A percentile compares a stretch with the other conserved stretches of the same genome.
These are phyloP conservation scores for Pherbina coryleti DNA, from an alignment of 2,888 invertebrate species.

Conservation along the genomic window DNA sequence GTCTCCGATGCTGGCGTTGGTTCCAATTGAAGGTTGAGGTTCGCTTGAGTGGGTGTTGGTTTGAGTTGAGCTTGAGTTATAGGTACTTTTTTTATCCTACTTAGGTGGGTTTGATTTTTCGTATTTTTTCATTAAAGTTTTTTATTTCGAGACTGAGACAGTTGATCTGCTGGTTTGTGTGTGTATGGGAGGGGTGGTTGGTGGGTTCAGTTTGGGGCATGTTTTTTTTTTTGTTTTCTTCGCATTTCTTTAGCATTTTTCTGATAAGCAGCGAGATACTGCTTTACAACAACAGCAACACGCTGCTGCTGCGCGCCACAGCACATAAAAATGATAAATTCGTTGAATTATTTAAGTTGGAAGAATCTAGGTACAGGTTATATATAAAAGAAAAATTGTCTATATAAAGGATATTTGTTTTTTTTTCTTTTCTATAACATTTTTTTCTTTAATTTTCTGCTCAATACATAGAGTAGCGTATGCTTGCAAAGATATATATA, in stretches of 20 bases:
- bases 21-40: conserved; percentile 36
- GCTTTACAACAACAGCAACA: not conserved
- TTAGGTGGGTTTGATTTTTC: conserved; percentile 9
- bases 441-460: no score
- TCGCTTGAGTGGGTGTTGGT: conserved; percentile 26
- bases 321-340: conserved; percentile 38
- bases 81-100: not conserved
- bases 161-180: not conserved
- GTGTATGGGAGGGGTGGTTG: not conserved
- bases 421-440: not conserved
- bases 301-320: conserved; percentile 32
- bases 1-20: conserved; percentile 41
- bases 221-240: not conserved
- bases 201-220: not conserved
- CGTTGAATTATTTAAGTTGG: conserved; percentile 33
- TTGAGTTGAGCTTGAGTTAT: not conserved
- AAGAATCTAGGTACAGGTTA: not conserved
- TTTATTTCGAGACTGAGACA: no score
- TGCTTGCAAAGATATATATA: not conserved
- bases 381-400: not conserved
- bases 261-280: conserved; percentile 6
- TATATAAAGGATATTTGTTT: not conserved
- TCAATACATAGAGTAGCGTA: no score
- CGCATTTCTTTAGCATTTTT: conserved; percentile 1
- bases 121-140: not conserved